Evolutionary conservation across 2,113 vertebrate genomes (phyloP).

Genomic region (Labrus mixtus): DNA sequence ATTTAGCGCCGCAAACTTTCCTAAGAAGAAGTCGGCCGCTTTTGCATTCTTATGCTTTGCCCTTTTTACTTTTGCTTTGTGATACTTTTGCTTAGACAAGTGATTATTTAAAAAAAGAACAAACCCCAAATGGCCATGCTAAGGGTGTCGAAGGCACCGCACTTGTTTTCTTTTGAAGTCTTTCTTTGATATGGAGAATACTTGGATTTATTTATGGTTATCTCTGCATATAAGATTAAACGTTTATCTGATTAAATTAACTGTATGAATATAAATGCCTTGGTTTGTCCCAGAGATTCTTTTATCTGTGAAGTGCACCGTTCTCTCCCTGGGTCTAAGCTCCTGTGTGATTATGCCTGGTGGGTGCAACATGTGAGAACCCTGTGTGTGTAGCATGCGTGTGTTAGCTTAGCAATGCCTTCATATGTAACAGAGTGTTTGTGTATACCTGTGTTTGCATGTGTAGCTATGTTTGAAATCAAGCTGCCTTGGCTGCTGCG

Average conservation of each 20-base stretch:
- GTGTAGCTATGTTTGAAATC: slow-evolving; percentile 49
- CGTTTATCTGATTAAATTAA: slow-evolving; percentile 78
- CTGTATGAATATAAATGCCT: slow-evolving; percentile 74
- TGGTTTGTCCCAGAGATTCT: slow-evolving; percentile 64
- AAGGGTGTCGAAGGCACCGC: slow-evolving; percentile 36
- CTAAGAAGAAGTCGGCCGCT: background rate
- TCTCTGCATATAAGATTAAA: slow-evolving; percentile 52
- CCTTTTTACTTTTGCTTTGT: slow-evolving; percentile 27
- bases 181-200: slow-evolving; percentile 81
- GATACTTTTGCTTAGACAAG: slow-evolving; percentile 54
- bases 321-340: slow-evolving; percentile 60
- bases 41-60: slow-evolving; percentile 27
- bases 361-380: slow-evolving; percentile 19
- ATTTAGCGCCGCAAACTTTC: slow-evolving; percentile 17
- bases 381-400: background rate
- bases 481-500: slow-evolving; percentile 43
- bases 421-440: background rate
- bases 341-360: slow-evolving; percentile 67
- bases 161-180: slow-evolving; percentile 68
- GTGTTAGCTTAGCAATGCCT: background rate
- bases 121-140: slow-evolving; percentile 68
- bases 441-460: slow-evolving; percentile 9
- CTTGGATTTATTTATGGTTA: slow-evolving; percentile 59
- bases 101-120: slow-evolving; percentile 66
- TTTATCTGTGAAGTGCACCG: slow-evolving; percentile 58